Evolutionary conservation across 2,888 invertebrate species (phyloP), one percentile per base, ranked within the genome.

Genomic region (Lottia gigantea): DNA sequence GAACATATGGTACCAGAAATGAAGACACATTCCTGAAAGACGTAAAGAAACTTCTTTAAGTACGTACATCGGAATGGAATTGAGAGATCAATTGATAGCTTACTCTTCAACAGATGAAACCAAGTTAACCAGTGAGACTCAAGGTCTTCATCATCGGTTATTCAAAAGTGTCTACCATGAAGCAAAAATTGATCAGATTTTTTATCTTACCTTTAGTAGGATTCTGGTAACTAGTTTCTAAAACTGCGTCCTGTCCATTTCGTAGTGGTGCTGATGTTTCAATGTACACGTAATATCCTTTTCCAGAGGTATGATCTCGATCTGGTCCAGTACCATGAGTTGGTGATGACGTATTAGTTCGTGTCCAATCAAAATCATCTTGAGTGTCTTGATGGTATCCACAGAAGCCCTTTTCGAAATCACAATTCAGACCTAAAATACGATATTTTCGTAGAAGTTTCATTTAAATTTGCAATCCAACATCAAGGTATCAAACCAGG

Each of bases 1-100:
- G 76, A 83, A 86, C 85, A 86, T 86, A 76, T 85, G 84, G 73
- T 84, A 86, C 84, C 84, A 86, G 80, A 86, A 86, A 12, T 78
- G 78, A 16, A 86, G 77, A 74, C 87, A 87, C 64, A 77, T 76
- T 8, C 80, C 78, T 40, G 73, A 64, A 12, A 70, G 0, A 23
- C 66, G 23, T 55, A 55, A 40, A 31, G 40, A 1, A 6, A 40
- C 7, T 40, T 3, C 1, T 40, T 11, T 40, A 6, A 11, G 11
- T 40, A 11, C 40, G 7, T 8, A 8, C 7, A 40, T 31, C 6
- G 6, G 31, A 31, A 31, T 2, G 31, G 31, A 31, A 31, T 2
- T 31, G n/a, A 31, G 31, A 31, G 31, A 31, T 4, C 31, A 31
- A 31, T 4, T 4, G 31, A 31, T 31, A n/a, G n/a, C n/a, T n/a